Evolutionary conservation across 2,888 invertebrate species (phyloP), one percentile per base, ranked within the genome.

Genomic region (Mimas tiliae): DNA sequence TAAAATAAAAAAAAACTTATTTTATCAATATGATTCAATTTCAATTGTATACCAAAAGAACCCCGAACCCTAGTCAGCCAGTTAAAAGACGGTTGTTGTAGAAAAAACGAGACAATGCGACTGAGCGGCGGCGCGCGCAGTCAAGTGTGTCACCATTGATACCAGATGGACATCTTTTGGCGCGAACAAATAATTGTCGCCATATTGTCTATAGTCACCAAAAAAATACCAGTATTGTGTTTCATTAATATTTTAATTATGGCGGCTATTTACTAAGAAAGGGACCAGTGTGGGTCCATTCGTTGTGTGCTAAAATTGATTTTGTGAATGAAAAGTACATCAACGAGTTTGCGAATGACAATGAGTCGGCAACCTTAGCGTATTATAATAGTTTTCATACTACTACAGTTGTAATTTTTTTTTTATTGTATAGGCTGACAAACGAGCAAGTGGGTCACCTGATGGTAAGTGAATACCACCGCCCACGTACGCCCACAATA

Each of bases 81-180:
- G 62, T 66, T 65, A 58, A 62, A 66, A 72, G 68, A 66, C 51
- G 66, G 68, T 71, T 58, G 67, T 62, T 47, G 66, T 62, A 51
- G 63, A 76, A 77, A 76, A 82, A 67, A 72, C 69, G 51, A 70
- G 67, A 70, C 70, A 68, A 72, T 69, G 50, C 65, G 48, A 64
- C 50, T 79, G 81, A 80, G 86, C 86, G 81, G 88, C 86, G 87
- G 85, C 83, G 81, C 71, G 72, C 70, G 72, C 89, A 86, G 78
- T 84, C 84, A 81, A 86, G 87, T 85, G 87, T 84, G 88, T 90
- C 80, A 76, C 82, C 82, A 88, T 90, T 88, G 90, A 89, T 87
- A 83, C 82, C 81, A 80, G 83, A 85, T 84, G 83, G 75, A 72
- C 72, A 81, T 78, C 82, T 83, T 82, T 78, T 84, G 81, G 81